Evolutionary conservation across 2,888 invertebrate species (phyloP).

Genomic region (Notodonta dromedarius): DNA sequence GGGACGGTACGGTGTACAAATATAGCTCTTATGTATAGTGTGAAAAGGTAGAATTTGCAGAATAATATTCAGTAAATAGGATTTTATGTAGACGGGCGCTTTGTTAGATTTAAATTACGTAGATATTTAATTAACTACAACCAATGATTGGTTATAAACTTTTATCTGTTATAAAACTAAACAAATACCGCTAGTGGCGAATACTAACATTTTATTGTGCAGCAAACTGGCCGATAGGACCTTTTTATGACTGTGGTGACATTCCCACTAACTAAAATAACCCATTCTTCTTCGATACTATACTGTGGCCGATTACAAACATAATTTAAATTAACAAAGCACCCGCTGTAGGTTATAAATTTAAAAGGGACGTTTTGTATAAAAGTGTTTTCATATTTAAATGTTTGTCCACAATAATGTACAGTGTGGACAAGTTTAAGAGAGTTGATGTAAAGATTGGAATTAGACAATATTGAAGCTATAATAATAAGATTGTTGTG

Average conservation of each 20-base stretch:
- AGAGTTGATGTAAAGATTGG: constrained; percentile 31
- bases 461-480: constrained; percentile 47
- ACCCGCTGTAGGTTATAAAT: constrained; percentile 21
- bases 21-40: constrained; percentile 47
- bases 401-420: not conserved
- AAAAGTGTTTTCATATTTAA: constrained; percentile 32
- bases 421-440: constrained; percentile 9
- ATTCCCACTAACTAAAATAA: not conserved
- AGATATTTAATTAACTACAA: no score
- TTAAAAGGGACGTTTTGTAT: constrained; percentile 23
- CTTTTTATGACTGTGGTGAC: no score
- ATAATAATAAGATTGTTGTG: constrained; percentile 19
- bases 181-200: no score
- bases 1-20: constrained; percentile 57
- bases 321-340: constrained; percentile 18
- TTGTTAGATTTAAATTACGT: constrained; percentile 14
- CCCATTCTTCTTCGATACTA: not conserved
- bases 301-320: not conserved
- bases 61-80: constrained; percentile 32
- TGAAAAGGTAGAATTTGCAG: constrained; percentile 39
- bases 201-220: no score
- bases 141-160: no score
- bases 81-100: constrained; percentile 31
- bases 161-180: no score
- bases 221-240: no score